These are phyloP conservation scores for Cossypha polioptera DNA, from an alignment of 2,797 vertebrate species.

Conservation along the genomic window DNA sequence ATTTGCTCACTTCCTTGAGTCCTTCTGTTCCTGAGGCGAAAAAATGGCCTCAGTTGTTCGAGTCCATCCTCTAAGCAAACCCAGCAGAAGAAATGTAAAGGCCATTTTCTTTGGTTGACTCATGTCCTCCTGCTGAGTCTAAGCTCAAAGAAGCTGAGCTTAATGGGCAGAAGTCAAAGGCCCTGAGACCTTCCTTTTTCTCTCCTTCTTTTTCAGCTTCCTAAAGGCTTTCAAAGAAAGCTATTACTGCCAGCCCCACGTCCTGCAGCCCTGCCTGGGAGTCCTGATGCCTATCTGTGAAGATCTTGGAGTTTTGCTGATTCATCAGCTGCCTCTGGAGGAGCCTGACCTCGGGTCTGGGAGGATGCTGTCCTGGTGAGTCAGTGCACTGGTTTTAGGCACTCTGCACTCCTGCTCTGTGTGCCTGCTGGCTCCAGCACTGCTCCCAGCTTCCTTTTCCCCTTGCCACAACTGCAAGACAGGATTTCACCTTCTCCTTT, in stretches of 20 bases:
- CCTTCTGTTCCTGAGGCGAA: background rate
- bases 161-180: slow-evolving; percentile 6
- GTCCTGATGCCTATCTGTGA: background rate
- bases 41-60: background rate
- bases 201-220: background rate
- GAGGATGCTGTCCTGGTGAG: background rate
- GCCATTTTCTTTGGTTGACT: background rate
- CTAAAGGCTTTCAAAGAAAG: background rate
- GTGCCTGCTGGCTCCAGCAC: background rate
- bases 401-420: background rate
- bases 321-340: background rate
- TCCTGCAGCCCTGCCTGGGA: background rate
- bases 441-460: background rate
- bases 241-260: background rate
- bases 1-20: background rate
- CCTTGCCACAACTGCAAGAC: background rate
- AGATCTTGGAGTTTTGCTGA: background rate
- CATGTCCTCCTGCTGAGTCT: background rate
- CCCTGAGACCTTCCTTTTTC: background rate
- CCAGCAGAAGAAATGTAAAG: background rate
- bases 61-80: background rate
- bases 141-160: background rate
- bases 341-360: background rate
- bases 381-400: background rate
- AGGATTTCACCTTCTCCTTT: background rate